Evolutionary conservation across 1,140 invertebrate species (phyloP).

Genomic region (Anadara kagoshimensis): DNA sequence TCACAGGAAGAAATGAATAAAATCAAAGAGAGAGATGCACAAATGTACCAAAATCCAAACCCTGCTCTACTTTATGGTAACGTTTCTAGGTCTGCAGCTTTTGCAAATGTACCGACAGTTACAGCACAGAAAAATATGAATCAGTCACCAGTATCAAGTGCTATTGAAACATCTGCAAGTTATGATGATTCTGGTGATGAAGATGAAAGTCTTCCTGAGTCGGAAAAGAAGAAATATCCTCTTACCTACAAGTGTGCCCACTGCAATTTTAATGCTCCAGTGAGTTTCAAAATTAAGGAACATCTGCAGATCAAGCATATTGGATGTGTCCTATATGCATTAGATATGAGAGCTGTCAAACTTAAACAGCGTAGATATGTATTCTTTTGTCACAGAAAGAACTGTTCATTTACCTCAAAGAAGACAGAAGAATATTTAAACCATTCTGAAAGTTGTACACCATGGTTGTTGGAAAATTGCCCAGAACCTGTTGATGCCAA

Average conservation of each 20-base stretch:
- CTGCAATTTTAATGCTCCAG: constrained; percentile 56
- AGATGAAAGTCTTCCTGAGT: constrained; percentile 41
- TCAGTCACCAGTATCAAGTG: constrained; percentile 3
- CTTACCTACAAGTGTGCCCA: constrained; percentile 61
- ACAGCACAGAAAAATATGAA: constrained; percentile 4
- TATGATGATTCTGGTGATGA: constrained; percentile 35
- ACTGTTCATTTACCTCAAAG: constrained; percentile 62
- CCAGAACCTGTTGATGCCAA: constrained; percentile 42
- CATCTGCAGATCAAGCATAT: constrained; percentile 47
- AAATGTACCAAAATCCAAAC: constrained; percentile 30
- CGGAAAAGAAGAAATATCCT: constrained; percentile 47
- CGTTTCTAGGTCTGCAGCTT: constrained; percentile 8
- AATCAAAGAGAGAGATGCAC: constrained; percentile 48
- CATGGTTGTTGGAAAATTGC: constrained; percentile 50
- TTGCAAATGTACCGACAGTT: background rate
- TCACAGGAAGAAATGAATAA: constrained; percentile 50
- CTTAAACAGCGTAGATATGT: constrained; percentile 54
- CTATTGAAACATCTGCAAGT: background rate
- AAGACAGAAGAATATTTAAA: constrained; percentile 51
- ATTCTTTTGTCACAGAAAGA: constrained; percentile 60
- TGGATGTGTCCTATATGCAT: constrained; percentile 55
- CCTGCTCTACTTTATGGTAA: constrained; percentile 25
- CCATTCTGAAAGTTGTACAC: constrained; percentile 60
- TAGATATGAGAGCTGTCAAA: constrained; percentile 57
- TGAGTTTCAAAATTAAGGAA: constrained; percentile 44